A percentile compares a stretch with the other conserved stretches of the same genome.
Evolutionary conservation across 2,888 invertebrate species (phyloP).

Genomic region (Lomographa bimaculata): DNA sequence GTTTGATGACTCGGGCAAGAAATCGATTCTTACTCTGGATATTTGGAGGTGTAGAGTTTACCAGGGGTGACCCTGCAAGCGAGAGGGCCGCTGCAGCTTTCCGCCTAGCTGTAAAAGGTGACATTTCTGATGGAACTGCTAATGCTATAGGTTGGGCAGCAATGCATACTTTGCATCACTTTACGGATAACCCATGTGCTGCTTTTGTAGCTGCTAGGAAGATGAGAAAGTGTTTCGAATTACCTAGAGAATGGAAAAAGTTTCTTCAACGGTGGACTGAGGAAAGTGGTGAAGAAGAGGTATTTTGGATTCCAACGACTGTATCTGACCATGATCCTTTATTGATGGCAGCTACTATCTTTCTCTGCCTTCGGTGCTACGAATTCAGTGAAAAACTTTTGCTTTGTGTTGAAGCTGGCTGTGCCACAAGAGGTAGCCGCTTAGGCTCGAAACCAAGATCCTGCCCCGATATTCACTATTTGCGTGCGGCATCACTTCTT

Average conservation of each 20-base stretch:
- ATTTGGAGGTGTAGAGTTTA: conserved; percentile 60
- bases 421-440: conserved; percentile 53
- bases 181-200: conserved; percentile 44
- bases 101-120: conserved; percentile 65
- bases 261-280: conserved; percentile 60
- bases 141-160: conserved; percentile 73
- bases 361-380: conserved; percentile 69
- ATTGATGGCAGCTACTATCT: conserved; percentile 69
- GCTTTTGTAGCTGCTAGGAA: conserved; percentile 64
- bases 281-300: conserved; percentile 69
- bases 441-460: conserved; percentile 29
- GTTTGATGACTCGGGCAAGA: conserved; percentile 49
- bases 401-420: conserved; percentile 56
- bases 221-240: conserved; percentile 67
- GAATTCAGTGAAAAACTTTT: conserved; percentile 58
- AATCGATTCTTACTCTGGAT: conserved; percentile 70
- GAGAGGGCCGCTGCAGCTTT: conserved; percentile 59
- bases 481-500: conserved; percentile 59
- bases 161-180: conserved; percentile 63
- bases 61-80: conserved; percentile 45
- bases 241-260: conserved; percentile 60
- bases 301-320: conserved; percentile 59
- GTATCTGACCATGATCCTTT: conserved; percentile 56
- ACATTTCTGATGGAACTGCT: conserved; percentile 64
- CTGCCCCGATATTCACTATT: conserved; percentile 55